Base-by-base conservation (phyloP, 1,140 invertebrate species). In the Drosophila mauritiana region DNA sequence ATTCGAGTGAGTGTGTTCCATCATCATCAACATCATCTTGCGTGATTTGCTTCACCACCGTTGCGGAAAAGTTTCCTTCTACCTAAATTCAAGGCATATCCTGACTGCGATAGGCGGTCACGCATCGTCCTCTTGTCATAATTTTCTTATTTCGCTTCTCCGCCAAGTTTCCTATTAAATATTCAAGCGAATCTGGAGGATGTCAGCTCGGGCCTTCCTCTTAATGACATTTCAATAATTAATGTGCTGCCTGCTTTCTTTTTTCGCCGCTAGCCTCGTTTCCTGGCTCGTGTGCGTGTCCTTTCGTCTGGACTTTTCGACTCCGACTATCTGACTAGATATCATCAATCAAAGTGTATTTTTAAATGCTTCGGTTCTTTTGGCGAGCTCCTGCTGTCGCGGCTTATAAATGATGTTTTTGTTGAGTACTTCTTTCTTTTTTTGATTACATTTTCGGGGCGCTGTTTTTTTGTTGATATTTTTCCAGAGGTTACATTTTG, bases 151-250 rank as follows among this genome's bases (percentile, higher is more conserved):
- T 68, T 73, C 49, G 39, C 39, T 78, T 63, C 46, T 69, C 67
- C 69, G 52, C 61, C 81, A 36, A 65, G 68, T 46, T 57, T 82
- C 40, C 70, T 79, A 76, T 89, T 89, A 89, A 89, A 89, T 89
- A 89, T 89, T 89, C 84, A 89, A 89, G 85, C 84, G 84, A 88
- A 88, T 88, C 80, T 84, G 84, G 46, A 73, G 67, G 67, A 64
- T 61, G 83, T 86, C 83, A 82, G 83, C 52, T 53, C 31, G 83
- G 78, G 59, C 49, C 57, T 88, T 88, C 72, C 64, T 83, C 80
- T 72, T 89, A 89, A 89, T 89, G 84, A 90, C 80, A 89, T 90
- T 89, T 89, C 84, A 89, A 89, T 89, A 89, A 89, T 89, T 90
- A 89, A 89, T 89, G 84, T 83, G 68, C 70, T 86, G 61, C 53